A percentile compares a stretch with the other conserved stretches of the same genome.
phyloP scores from a whole-genome alignment of 2,113 vertebrate species.

The Hippocampus mohnikei region DNA sequence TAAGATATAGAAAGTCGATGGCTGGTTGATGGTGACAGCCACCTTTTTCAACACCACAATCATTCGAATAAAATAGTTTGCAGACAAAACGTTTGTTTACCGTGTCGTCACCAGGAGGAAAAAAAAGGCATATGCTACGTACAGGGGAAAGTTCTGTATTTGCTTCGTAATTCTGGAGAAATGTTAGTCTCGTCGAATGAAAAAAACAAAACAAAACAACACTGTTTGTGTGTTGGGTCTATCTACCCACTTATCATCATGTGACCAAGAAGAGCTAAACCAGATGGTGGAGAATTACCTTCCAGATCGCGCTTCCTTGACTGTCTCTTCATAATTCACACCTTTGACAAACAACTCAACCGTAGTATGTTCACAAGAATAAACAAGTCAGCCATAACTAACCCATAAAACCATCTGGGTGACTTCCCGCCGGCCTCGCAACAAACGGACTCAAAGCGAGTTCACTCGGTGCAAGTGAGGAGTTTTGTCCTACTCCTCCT shows the following conservation, averaged over 20 bases:
- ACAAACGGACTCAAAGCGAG: constrained; percentile 10
- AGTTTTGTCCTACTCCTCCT: constrained; percentile 28
- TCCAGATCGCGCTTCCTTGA: constrained; percentile 6
- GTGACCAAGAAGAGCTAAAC: constrained; percentile 49
- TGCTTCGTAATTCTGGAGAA: too few relatives aligned
- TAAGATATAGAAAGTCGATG: neutral
- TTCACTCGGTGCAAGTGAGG: constrained; percentile 25
- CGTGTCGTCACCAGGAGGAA: too few relatives aligned
- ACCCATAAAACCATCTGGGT: constrained; percentile 1
- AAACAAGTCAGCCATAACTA: neutral
- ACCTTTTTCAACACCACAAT: neutral
- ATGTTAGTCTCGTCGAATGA: too few relatives aligned
- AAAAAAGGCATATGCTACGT: too few relatives aligned
- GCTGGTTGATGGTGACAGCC: neutral
- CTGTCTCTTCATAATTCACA: constrained; percentile 9
- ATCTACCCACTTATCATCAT: constrained; percentile 37
- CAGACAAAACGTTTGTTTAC: neutral
- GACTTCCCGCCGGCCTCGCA: neutral
- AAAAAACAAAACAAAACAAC: too few relatives aligned
- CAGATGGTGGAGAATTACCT: constrained; percentile 50
- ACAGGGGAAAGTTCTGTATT: too few relatives aligned
- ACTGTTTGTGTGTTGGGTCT: neutral
- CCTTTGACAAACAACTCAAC: constrained; percentile 8
- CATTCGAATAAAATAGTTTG: neutral
- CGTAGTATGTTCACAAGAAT: neutral